Percentiles rank a stretch among this genome's conserved stretches.
Conservation (phyloP, 2,113 vertebrate genomes). For the Clarias magur region DNA sequence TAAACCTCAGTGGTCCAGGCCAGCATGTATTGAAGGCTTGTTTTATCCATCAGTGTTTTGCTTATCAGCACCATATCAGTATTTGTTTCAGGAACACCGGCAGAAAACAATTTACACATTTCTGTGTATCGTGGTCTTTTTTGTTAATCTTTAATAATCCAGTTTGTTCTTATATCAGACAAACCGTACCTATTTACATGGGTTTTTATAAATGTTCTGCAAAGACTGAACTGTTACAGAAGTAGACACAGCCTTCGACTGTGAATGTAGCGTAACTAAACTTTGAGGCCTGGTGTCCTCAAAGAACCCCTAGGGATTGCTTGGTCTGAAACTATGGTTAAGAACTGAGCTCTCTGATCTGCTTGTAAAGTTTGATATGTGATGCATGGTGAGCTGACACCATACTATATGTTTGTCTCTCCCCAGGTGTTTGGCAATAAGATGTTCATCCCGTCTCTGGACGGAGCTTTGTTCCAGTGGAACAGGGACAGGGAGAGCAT, state of each 20-base stretch:
- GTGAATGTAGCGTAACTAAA: background rate
- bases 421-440: conserved; percentile 93
- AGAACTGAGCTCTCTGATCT: background rate
- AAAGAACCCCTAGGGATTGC: background rate
- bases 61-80: background rate
- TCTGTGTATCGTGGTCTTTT: background rate
- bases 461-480: conserved; percentile 97
- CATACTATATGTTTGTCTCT: background rate
- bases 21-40: background rate
- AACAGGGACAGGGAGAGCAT: conserved; percentile 93
- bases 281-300: background rate
- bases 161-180: background rate
- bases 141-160: background rate
- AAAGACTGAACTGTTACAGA: background rate
- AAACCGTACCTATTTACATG: background rate
- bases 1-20: conserved; percentile 35
- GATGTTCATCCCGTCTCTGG: conserved; percentile 96
- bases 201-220: background rate
- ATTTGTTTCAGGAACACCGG: background rate
- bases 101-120: background rate
- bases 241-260: background rate
- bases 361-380: background rate
- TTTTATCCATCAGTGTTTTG: background rate
- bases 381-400: background rate
- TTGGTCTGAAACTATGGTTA: background rate